Base-by-base conservation (phyloP, 2,888 invertebrate genomes). In the Argyresthia goedartella region DNA sequence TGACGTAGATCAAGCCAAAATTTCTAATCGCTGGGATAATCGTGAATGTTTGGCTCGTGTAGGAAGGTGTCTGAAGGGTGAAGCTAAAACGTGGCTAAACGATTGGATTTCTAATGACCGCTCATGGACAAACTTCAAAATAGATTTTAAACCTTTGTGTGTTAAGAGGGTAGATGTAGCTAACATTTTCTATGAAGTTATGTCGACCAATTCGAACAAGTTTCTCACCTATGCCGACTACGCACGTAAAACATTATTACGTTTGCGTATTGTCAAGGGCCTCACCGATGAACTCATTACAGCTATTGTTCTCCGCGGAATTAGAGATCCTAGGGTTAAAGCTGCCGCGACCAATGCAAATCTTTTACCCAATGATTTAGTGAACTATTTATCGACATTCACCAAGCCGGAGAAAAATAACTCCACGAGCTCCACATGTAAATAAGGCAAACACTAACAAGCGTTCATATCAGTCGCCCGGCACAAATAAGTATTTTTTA, bases 11-110 rank as follows among this genome's bases (percentile, higher is more conserved):
- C 4, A 48, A 7, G 52, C 33, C 34, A 4, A 14, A 8, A 11
- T 13, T 9, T 45, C 25, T 8, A 52, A 52, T 14, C 35, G 45
- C 11, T 52, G 52, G 52, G 9, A n/a, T 42, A 48, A 52, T 48
- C 16, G 42, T 42, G 47, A 52, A 39, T 52, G 52, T 16, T 25
- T 52, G 34, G 47, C 52, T 3, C 52, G 48, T 14, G 48, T 52
- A n/a, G 47, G 52, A 35, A 25, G 45, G 16, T 48, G 47, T 34
- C 43, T 52, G 11, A 48, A 48, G 34, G 52, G 47, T 25, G 52
- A 47, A 6, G 47, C 47, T 11, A 36, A 47, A 8, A 52, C 25
- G 11, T 47, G 47, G 39, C 41, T 47, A 7, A 47, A 36, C 15
- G 46, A 51, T 6, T 51, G 45, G 48, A 33, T 33, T 49, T 41